phyloP scores from a whole-genome alignment of 1,140 invertebrate genomes.

The Lysiphlebus fabarum region DNA sequence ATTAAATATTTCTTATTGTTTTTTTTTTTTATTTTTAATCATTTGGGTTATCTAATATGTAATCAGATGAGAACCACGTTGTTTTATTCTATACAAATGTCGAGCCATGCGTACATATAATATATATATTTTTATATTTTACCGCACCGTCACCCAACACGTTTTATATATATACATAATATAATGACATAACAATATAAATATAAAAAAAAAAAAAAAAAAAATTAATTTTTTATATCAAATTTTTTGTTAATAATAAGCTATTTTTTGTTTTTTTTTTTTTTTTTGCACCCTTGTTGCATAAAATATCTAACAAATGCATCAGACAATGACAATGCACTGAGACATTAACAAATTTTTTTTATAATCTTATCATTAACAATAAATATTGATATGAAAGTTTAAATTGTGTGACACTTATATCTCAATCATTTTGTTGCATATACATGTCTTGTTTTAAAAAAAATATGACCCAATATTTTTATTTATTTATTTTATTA shows the following conservation, averaged over 20 bases:
- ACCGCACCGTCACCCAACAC: slow-evolving; percentile 28
- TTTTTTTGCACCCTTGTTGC: no score
- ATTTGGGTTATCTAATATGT: slow-evolving; percentile 15
- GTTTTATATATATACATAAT: background rate
- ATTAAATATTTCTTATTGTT: slow-evolving; percentile 17
- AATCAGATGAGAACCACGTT: slow-evolving; percentile 38
- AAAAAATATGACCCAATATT: no score
- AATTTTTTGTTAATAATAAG: no score
- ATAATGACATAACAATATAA: slow-evolving; percentile 49
- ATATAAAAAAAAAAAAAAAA: slow-evolving; percentile 24
- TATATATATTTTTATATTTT: slow-evolving; percentile 18
- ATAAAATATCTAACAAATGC: no score
- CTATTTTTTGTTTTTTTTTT: no score
- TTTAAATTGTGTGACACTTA: slow-evolving; percentile 31
- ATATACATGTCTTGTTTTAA: no score
- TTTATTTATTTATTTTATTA: no score
- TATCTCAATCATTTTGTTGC: no score
- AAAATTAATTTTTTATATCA: no score
- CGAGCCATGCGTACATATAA: background rate
- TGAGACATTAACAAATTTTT: slow-evolving; percentile 41
- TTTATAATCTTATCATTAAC: slow-evolving; percentile 50
- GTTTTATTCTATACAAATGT: slow-evolving; percentile 35
- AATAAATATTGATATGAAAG: slow-evolving; percentile 50
- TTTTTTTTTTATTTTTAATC: no score
- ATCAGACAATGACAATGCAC: background rate